phyloP scores from a whole-genome alignment of 1,140 invertebrate genomes.

The Calliopsis andreniformis region DNA sequence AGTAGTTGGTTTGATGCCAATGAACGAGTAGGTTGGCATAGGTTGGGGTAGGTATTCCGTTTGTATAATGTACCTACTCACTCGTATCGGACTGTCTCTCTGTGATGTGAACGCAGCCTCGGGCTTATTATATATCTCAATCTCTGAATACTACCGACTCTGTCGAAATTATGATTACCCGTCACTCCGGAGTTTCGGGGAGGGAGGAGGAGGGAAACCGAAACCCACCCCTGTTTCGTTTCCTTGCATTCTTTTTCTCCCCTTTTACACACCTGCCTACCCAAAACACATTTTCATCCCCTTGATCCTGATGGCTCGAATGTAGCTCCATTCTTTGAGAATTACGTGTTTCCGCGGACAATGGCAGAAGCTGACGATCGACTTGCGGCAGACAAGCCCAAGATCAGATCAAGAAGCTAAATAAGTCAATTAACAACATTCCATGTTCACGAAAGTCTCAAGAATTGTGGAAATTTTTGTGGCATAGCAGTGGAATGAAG shows the following conservation, averaged over 20 bases:
- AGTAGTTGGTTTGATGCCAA: conserved; percentile 70
- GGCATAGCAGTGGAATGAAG: no score
- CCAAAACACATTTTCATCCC: background rate
- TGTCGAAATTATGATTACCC: conserved; percentile 73
- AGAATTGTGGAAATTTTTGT: no score
- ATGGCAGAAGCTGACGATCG: no score
- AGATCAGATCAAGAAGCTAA: no score
- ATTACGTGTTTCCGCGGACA: no score
- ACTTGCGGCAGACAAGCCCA: no score
- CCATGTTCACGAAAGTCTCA: no score
- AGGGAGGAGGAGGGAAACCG: background rate
- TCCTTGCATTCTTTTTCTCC: background rate
- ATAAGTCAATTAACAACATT: no score
- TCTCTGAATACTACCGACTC: conserved; percentile 69
- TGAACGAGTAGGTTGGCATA: conserved; percentile 66
- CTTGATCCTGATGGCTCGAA: background rate
- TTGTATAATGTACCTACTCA: conserved; percentile 73
- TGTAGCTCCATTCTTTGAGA: background rate
- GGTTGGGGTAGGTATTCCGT: conserved; percentile 68
- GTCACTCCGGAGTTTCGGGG: conserved; percentile 36
- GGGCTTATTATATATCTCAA: conserved; percentile 72
- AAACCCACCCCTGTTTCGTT: background rate
- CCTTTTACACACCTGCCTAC: background rate
- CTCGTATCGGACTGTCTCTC: conserved; percentile 64
- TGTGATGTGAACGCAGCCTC: conserved; percentile 72